Evolutionary conservation across 2,888 invertebrate species (phyloP).

Genomic region (Petrolisthes cinctipes): DNA sequence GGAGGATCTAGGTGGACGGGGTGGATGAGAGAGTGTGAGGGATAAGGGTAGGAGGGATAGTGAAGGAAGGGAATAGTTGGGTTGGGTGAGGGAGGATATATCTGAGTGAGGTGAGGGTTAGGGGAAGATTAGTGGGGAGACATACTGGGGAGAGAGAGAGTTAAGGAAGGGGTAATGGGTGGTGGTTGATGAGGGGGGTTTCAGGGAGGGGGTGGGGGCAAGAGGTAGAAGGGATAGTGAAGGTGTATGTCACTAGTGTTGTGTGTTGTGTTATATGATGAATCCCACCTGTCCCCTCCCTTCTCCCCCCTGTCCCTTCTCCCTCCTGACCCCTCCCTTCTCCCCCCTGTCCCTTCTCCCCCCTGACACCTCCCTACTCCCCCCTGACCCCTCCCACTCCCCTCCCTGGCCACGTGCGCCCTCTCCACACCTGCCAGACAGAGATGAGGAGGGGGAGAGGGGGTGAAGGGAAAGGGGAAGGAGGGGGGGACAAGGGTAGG

Average conservation of each 20-base stretch:
- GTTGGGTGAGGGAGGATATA: not conserved
- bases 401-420: no score
- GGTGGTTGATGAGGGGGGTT: not conserved
- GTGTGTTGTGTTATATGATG: no score
- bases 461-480: not conserved
- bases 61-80: not conserved
- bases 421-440: no score
- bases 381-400: no score
- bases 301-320: no score
- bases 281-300: no score
- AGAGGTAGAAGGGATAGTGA: not conserved
- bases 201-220: not conserved
- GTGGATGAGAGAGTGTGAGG: not conserved
- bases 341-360: no score
- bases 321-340: no score
- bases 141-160: not conserved
- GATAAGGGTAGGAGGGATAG: no score
- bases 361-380: no score
- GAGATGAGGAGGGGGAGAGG: not conserved
- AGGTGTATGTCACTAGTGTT: no score
- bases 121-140: no score
- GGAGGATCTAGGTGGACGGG: not conserved
- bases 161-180: not conserved
- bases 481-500: not conserved
- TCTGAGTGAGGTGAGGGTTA: not conserved